These are phyloP conservation scores for Gymnorhina tibicen DNA, from an alignment of 2,113 vertebrate species.

Conservation along the genomic window DNA sequence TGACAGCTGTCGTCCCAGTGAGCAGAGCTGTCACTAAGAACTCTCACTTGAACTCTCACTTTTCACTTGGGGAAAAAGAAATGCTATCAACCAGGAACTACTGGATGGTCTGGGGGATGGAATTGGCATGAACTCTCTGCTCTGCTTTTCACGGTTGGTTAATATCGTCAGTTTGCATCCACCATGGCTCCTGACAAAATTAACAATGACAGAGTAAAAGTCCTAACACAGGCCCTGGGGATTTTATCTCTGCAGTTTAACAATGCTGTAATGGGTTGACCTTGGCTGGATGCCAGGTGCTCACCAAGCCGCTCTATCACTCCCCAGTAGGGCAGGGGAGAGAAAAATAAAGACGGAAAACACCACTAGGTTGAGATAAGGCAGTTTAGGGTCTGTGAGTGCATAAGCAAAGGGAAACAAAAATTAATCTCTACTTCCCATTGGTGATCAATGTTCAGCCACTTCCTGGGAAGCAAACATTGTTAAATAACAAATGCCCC, in stretches of 20 bases:
- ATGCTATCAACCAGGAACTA: background rate
- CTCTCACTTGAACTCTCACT: background rate
- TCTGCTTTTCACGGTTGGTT: background rate
- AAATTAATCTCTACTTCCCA: background rate
- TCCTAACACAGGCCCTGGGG: background rate
- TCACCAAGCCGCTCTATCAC: background rate
- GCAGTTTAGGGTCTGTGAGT: background rate
- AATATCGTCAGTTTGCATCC: background rate
- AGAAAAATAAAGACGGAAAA: background rate
- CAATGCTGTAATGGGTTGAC: background rate
- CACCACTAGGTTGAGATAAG: background rate
- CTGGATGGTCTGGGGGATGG: background rate
- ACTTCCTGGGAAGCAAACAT: background rate
- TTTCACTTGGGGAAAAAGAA: background rate
- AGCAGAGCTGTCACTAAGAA: constrained; percentile 11
- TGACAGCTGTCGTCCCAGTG: constrained; percentile 28
- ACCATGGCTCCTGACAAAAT: background rate
- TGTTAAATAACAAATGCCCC: background rate
- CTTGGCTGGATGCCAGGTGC: background rate
- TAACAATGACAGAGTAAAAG: background rate
- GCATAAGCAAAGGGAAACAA: background rate
- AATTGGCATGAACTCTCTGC: background rate
- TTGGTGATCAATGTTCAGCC: background rate
- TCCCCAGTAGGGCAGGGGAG: background rate
- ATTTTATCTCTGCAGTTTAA: background rate